Evolutionary conservation across 2,113 vertebrate species (phyloP).

Genomic region (Petrocephalus zakoni): DNA sequence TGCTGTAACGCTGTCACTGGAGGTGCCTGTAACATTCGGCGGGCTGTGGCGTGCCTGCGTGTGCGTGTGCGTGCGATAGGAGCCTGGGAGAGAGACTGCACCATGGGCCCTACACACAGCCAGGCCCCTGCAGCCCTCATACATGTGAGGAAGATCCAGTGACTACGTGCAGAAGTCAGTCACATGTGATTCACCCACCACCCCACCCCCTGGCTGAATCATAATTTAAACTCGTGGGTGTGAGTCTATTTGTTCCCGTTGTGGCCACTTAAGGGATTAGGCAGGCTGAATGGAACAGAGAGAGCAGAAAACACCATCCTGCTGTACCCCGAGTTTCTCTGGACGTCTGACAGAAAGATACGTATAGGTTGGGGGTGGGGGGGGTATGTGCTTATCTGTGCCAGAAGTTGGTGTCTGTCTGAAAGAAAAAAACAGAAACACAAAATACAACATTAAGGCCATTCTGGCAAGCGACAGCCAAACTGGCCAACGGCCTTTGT

Average conservation of each 20-base stretch:
- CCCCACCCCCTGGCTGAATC: not conserved
- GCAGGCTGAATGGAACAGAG: not conserved
- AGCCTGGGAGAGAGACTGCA: not conserved
- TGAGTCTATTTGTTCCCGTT: not conserved
- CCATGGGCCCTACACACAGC: not conserved
- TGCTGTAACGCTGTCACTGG: not conserved
- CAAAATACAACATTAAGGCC: not conserved
- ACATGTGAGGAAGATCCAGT: not conserved
- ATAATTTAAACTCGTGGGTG: constrained; percentile 1
- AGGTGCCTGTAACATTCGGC: not conserved
- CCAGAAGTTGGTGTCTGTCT: not conserved
- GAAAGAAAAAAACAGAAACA: constrained; percentile 1
- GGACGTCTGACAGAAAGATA: not conserved
- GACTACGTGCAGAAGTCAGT: not conserved
- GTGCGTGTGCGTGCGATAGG: not conserved
- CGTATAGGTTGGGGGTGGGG: not conserved
- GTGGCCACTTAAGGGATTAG: constrained; percentile 5
- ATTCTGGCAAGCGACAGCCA: not conserved
- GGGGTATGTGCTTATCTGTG: not conserved
- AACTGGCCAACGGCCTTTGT: not conserved
- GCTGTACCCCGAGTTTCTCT: not conserved
- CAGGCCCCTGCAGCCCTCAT: not conserved
- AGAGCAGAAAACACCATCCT: not conserved
- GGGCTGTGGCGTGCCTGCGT: not conserved
- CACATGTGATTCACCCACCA: not conserved